Base-by-base conservation (phyloP, 1,140 invertebrate species). In the Solenopsis invicta region DNA sequence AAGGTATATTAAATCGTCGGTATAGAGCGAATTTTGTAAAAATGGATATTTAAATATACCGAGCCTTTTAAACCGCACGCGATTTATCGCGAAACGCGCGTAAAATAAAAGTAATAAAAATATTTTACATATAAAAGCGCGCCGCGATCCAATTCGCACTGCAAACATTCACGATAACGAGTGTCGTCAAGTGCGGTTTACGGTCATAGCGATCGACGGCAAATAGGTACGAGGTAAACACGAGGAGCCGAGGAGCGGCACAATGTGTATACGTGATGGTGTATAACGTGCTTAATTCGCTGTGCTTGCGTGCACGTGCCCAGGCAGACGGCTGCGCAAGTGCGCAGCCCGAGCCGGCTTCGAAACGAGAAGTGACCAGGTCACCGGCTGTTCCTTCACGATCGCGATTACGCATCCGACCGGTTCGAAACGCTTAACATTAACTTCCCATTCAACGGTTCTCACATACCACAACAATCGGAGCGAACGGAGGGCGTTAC, bases 281-380 rank as follows among this genome's bases (percentile, higher is more conserved):
- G 71, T 4, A 13, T 59, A 64, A 61, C 82, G 75, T 81, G 87
- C 66, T 64, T 86, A 72, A 54, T 69, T 41, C 45, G 74, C 34
- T 21, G 71, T 21, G 71, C 52, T 74, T 78, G 16, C 8, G 67
- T 67, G 48, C 50, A 29, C 52, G 66, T 18, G 37, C 41, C 62
- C 12, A 37, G 1, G 45, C 16, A 41, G 8, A 37, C 13, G 45
- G 59, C 24, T 21, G n/a, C 6, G 24, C 29, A 29, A 45, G 16
- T 21, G n/a, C 6, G 24, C 29, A 29, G 41, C 8, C 41, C 41
- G 3, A 8, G 9, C 24, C 13, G 41, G n/a, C 24, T 24, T 37
- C 56, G 56, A 80, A 80, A 59, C 52, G 62, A 89, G 77, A 80
- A 86, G 87, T 86, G 69, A 82, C 62, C 61, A 24, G 87, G 88